phyloP scores from a whole-genome alignment of 2,888 invertebrate genomes.

The Drosophila affinis region DNA sequence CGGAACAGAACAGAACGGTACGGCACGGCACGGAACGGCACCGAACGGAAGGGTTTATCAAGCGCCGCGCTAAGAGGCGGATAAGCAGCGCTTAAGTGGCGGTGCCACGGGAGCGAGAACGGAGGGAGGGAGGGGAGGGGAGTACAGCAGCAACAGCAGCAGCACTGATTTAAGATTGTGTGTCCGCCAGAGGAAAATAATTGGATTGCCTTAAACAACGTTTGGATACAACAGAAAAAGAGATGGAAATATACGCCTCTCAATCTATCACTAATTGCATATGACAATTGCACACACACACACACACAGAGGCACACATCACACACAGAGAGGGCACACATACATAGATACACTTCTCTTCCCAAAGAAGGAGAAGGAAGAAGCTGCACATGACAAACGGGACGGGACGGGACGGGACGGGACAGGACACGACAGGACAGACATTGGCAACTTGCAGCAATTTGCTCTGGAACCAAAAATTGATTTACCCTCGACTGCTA shows the following conservation, averaged over 20 bases:
- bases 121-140: too few species aligned
- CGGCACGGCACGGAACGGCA: too few species aligned
- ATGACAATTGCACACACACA: slow-evolving; percentile 52
- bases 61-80: slow-evolving; percentile 35
- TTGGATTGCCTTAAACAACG: slow-evolving; percentile 14
- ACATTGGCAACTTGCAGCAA: slow-evolving; percentile 58
- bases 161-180: slow-evolving; percentile 3
- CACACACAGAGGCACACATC: too few species aligned
- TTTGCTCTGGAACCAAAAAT: slow-evolving; percentile 61
- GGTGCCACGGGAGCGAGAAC: background rate
- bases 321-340: background rate
- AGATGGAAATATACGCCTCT: slow-evolving; percentile 39
- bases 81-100: slow-evolving; percentile 10
- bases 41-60: slow-evolving; percentile 20
- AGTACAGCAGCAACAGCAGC: too few species aligned
- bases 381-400: background rate
- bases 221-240: background rate
- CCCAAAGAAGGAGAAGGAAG: background rate
- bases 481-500: slow-evolving; percentile 36
- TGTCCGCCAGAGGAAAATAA: slow-evolving; percentile 19
- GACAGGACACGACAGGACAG: background rate
- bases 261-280: slow-evolving; percentile 66
- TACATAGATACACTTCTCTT: too few species aligned
- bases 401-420: too few species aligned
- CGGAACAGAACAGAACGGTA: background rate